These are phyloP conservation scores for Augochlora pura DNA, from an alignment of 1,140 invertebrate species.

Conservation along the genomic window DNA sequence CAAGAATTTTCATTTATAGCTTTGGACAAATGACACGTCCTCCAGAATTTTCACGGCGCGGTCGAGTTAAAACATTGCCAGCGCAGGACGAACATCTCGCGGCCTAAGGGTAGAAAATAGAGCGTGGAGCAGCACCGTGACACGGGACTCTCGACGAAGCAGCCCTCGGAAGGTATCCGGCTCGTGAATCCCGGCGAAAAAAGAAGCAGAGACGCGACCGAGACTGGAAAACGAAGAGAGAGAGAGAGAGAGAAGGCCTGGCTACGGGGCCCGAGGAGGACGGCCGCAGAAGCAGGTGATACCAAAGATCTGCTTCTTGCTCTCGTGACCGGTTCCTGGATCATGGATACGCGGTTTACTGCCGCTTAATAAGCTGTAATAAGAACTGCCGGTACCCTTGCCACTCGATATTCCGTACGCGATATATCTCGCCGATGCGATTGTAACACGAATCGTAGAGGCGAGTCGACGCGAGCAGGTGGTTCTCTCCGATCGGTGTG, in stretches of 20 bases:
- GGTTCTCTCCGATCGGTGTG: slow-evolving; percentile 23
- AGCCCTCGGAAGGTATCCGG: slow-evolving; percentile 22
- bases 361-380: slow-evolving; percentile 74
- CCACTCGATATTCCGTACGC: slow-evolving; percentile 38
- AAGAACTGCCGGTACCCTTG: slow-evolving; percentile 52
- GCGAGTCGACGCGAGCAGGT: slow-evolving; percentile 46
- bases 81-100: too few species aligned
- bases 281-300: slow-evolving; percentile 52
- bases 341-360: slow-evolving; percentile 63
- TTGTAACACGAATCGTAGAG: slow-evolving; percentile 48
- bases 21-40: too few species aligned
- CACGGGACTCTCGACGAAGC: background rate
- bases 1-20: too few species aligned
- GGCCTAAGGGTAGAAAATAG: background rate
- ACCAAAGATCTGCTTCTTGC: slow-evolving; percentile 45
- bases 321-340: slow-evolving; percentile 67
- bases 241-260: background rate
- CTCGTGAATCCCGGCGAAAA: slow-evolving; percentile 12
- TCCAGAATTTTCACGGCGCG: too few species aligned
- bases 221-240: background rate
- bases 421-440: slow-evolving; percentile 67
- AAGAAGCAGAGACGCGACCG: slow-evolving; percentile 14
- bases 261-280: background rate
- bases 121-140: background rate
- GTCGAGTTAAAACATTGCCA: too few species aligned